A percentile compares a stretch with the other conserved stretches of the same genome.
Conservation (phyloP, 2,797 vertebrate species). For the Austrolebias charrua region DNA sequence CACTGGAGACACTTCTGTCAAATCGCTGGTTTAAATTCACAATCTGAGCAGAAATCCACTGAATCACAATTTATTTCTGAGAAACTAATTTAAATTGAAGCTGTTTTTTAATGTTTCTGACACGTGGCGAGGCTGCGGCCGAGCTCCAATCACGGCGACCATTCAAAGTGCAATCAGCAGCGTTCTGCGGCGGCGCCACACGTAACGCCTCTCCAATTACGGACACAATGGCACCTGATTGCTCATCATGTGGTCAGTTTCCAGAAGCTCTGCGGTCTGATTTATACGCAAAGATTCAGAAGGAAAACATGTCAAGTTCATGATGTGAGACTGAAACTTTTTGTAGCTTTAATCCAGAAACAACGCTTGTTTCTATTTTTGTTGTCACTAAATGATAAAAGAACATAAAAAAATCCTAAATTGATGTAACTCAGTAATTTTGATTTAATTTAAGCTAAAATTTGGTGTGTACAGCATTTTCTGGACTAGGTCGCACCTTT, state of each 20-base stretch:
- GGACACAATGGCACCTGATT: conserved; percentile 68
- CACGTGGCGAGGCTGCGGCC: conserved; percentile 28
- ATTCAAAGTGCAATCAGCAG: conserved; percentile 66
- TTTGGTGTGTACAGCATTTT: too few relatives aligned
- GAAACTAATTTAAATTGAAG: not conserved
- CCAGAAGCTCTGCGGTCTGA: conserved; percentile 27
- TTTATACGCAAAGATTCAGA: conserved; percentile 14
- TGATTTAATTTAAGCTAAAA: too few relatives aligned
- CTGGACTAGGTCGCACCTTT: too few relatives aligned
- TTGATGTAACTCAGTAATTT: too few relatives aligned
- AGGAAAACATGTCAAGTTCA: conserved; percentile 1
- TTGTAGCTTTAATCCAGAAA: not conserved
- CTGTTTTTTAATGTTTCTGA: not conserved
- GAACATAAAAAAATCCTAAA: too few relatives aligned
- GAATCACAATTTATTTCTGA: not conserved
- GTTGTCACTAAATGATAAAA: too few relatives aligned
- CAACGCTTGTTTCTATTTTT: too few relatives aligned
- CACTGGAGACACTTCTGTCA: not conserved
- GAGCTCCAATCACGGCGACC: conserved; percentile 50
- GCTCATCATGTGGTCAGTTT: conserved; percentile 53
- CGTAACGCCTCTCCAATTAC: conserved; percentile 52
- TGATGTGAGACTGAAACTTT: not conserved
- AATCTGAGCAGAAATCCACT: not conserved
- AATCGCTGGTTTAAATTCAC: not conserved
- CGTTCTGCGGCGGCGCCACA: conserved; percentile 34